Evolutionary conservation across 2,888 invertebrate genomes (phyloP).

Genomic region (Protophormia terraenovae): DNA sequence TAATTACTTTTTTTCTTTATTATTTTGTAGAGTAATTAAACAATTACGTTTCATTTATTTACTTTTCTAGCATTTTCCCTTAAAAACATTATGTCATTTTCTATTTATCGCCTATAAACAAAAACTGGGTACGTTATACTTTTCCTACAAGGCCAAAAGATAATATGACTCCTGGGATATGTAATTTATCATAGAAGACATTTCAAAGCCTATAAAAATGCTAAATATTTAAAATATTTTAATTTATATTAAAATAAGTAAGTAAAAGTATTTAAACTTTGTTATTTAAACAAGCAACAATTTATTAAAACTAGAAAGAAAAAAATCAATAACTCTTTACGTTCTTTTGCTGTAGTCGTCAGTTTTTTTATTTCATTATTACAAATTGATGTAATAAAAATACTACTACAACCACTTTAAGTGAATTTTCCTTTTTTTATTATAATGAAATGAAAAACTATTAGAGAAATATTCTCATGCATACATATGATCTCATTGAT

Average conservation of each 20-base stretch:
- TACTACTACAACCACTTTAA: neutral
- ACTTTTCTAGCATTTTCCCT: neutral
- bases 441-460: neutral
- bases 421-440: neutral
- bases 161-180: neutral
- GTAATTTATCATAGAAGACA: neutral
- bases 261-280: neutral
- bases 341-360: neutral
- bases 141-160: neutral
- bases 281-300: neutral
- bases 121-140: neutral
- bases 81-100: neutral
- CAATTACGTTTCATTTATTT: neutral
- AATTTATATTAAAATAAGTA: neutral
- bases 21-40: neutral
- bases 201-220: too few species aligned
- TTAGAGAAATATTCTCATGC: conserved; percentile 8
- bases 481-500: conserved; percentile 57
- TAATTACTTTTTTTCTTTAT: too few species aligned
- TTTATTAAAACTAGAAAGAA: neutral
- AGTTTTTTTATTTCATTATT: neutral
- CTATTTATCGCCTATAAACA: neutral
- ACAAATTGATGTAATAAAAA: neutral
- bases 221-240: too few species aligned
- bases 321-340: neutral